Base-by-base conservation (phyloP, 1,140 invertebrate genomes). In the Camponotus vicinus region DNA sequence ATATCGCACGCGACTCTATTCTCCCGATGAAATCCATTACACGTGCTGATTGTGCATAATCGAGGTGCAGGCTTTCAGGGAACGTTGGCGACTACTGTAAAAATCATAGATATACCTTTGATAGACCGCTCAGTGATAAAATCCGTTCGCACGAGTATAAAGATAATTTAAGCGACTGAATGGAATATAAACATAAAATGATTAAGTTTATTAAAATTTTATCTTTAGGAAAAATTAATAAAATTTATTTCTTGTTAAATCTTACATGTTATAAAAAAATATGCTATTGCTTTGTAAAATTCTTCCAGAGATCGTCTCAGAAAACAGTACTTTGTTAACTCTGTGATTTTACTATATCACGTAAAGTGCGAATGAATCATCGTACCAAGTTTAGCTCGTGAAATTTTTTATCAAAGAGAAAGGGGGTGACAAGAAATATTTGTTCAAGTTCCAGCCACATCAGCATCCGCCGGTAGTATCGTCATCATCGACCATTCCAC, bases 401-500 rank as follows among this genome's bases (percentile, higher is more conserved):
- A 78, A 42, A 27, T 73, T 42, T 73, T 57, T 42, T 45, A 66
- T 18, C 15, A 4, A 15, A 52, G 15, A 52, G 4, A 18, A 52
- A 52, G 15, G 49, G 3, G 13, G 45, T 3, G 49, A 61, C 63
- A 67, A 70, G 64, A 89, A 89, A 85, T 86, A 85, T 88, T 75
- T 59, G 80, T 37, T 15, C 5, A 61, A 88, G 67, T 85, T 67
- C n/a, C 69, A 27, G n/a, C 52, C 55, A 34, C 34, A 61, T 89
- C 63, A 63, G 75, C 82, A 71, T 52, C 37, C 32, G 15, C 55
- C 40, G 37, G 37, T 85, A 42, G 64, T 49, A 34, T 69, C 83
- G 83, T 69, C 84, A 73, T 89, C 88, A 69, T 78, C 84, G 84
- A 18, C 71, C 73, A 63, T 69, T 78, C 27, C 71, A 32, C n/a